Evolutionary conservation across 2,888 invertebrate genomes (phyloP).

Genomic region (Caenorhabditis panamensis): DNA sequence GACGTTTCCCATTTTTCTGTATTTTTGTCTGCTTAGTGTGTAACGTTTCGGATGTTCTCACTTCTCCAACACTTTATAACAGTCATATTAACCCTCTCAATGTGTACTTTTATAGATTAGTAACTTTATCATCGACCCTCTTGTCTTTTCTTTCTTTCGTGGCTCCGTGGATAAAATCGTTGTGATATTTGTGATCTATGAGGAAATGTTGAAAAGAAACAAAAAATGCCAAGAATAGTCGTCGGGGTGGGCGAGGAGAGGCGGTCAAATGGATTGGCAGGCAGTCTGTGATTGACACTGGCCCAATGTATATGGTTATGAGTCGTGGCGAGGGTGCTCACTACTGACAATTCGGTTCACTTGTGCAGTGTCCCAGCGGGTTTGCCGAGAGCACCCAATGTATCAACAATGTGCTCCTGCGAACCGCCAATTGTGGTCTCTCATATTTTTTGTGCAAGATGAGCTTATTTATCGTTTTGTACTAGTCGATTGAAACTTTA

Average conservation of each 20-base stretch:
- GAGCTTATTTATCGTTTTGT: slow-evolving; percentile 40
- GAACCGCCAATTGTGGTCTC: slow-evolving; percentile 37
- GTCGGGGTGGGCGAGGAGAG: slow-evolving; percentile 34
- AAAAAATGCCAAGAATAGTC: slow-evolving; percentile 18
- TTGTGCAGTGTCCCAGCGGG: slow-evolving; percentile 44
- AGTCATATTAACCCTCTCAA: slow-evolving; percentile 29
- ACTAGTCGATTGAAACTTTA: not conserved
- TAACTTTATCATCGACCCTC: slow-evolving; percentile 26
- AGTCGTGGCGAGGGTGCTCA: slow-evolving; percentile 51
- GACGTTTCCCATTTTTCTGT: slow-evolving; percentile 5
- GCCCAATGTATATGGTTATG: slow-evolving; percentile 59
- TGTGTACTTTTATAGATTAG: slow-evolving; percentile 32
- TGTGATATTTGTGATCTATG: slow-evolving; percentile 8
- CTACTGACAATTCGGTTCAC: slow-evolving; percentile 58
- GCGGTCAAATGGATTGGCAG: slow-evolving; percentile 42
- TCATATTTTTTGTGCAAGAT: slow-evolving; percentile 46
- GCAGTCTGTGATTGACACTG: slow-evolving; percentile 63
- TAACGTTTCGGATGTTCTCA: not conserved
- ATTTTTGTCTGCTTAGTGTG: not conserved
- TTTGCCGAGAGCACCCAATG: slow-evolving; percentile 45
- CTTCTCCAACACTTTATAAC: slow-evolving; percentile 1
- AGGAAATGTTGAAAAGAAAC: not conserved
- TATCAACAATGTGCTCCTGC: slow-evolving; percentile 54
- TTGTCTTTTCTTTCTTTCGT: slow-evolving; percentile 20
- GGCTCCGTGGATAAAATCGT: slow-evolving; percentile 21